Conservation (phyloP, 2,888 invertebrate genomes). For the Tridacna crocea region DNA sequence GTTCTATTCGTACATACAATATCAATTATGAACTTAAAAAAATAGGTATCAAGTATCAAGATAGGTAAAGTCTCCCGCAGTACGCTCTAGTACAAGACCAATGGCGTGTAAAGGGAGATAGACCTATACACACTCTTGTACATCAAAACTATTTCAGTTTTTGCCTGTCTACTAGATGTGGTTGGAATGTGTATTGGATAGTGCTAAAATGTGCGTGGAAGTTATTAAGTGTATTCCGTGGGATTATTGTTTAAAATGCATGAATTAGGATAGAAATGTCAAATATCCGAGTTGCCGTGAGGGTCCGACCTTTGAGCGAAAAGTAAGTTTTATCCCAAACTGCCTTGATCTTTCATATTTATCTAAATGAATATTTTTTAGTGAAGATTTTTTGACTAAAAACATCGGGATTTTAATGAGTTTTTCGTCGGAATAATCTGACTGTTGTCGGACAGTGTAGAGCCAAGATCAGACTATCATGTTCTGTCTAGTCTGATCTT, state of each 20-base stretch:
- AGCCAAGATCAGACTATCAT: no score
- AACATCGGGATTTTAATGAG: no score
- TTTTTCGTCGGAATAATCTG: no score
- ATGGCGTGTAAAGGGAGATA: background rate
- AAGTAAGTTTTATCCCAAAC: slow-evolving; percentile 57
- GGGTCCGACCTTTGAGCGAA: slow-evolving; percentile 69
- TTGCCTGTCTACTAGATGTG: background rate
- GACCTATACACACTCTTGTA: background rate
- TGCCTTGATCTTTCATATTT: no score
- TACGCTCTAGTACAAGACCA: background rate
- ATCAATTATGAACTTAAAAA: slow-evolving; percentile 12
- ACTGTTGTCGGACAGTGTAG: no score
- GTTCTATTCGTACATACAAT: slow-evolving; percentile 1
- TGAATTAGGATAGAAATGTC: slow-evolving; percentile 72
- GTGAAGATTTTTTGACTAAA: no score
- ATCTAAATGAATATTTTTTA: no score
- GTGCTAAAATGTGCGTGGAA: slow-evolving; percentile 41
- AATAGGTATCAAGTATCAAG: background rate
- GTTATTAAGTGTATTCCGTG: slow-evolving; percentile 47
- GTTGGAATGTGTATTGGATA: slow-evolving; percentile 37
- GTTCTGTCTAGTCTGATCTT: no score
- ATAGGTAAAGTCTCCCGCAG: background rate
- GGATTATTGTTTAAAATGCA: slow-evolving; percentile 63
- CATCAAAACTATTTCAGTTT: slow-evolving; percentile 2
- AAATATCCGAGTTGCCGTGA: slow-evolving; percentile 75